A percentile compares a stretch with the other conserved stretches of the same genome.
Evolutionary conservation across 53 echinoderm and acorn worm species (phyloP).

Genomic region (Hippasteria phrygiana): DNA sequence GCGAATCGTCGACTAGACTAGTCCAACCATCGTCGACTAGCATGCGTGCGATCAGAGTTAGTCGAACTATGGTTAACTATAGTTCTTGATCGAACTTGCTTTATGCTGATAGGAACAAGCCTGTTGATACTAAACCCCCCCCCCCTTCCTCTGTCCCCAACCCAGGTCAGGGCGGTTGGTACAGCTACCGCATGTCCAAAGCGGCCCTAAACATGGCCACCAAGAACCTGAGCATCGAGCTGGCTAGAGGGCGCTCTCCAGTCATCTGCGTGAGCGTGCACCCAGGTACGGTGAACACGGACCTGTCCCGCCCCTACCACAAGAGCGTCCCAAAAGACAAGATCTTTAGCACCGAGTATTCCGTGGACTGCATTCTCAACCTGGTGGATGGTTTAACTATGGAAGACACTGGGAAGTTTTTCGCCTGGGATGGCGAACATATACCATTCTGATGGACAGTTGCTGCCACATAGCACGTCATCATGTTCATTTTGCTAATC

Average conservation of each 20-base stretch:
- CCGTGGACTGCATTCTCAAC: constrained; percentile 70
- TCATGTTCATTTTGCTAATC: too few species aligned
- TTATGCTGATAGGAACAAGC: too few species aligned
- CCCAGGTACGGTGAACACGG: constrained; percentile 91
- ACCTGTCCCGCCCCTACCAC: constrained; percentile 88
- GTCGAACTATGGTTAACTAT: too few species aligned
- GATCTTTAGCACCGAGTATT: constrained; percentile 78
- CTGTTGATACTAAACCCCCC: too few species aligned
- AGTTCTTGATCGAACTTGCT: too few species aligned
- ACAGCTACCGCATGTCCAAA: constrained; percentile 97
- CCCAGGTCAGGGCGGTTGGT: constrained; percentile 91
- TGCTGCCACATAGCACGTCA: too few species aligned
- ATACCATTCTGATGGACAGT: constrained; percentile 71
- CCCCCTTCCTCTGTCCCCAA: not conserved
- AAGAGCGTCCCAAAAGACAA: constrained; percentile 77
- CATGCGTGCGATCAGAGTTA: too few species aligned
- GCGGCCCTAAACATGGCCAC: constrained; percentile 97
- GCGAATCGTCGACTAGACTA: too few species aligned
- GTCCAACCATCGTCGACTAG: too few species aligned
- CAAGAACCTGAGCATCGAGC: constrained; percentile 89
- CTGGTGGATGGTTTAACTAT: constrained; percentile 69
- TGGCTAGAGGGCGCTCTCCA: constrained; percentile 69
- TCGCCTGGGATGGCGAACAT: constrained; percentile 80
- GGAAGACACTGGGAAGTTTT: constrained; percentile 83
- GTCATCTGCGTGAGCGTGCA: constrained; percentile 88